phyloP scores from a whole-genome alignment of 2,888 invertebrate genomes.

The Uropetala carovei region DNA sequence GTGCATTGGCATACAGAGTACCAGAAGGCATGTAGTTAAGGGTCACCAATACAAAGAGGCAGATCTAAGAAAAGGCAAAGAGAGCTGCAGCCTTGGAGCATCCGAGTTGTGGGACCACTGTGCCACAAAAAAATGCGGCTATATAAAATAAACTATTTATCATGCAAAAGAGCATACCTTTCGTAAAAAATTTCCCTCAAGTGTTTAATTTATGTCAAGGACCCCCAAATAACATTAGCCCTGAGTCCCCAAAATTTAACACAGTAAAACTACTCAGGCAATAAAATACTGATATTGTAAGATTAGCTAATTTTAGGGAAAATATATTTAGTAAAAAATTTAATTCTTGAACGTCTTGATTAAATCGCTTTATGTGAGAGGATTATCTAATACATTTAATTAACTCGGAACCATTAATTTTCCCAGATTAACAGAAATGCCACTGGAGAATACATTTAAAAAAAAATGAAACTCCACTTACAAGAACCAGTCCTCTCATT shows the following conservation, averaged over 20 bases:
- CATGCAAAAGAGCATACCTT: neutral
- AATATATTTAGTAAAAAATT: no score
- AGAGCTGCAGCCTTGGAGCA: no score
- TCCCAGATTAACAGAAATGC: neutral
- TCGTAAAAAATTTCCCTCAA: neutral
- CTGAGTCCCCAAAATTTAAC: neutral
- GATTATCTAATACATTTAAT: no score
- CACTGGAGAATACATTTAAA: neutral
- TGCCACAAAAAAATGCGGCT: no score
- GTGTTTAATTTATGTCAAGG: neutral
- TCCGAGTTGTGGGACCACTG: no score
- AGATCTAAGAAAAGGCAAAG: no score
- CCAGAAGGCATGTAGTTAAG: no score
- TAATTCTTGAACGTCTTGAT: no score
- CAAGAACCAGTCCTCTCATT: slow-evolving; percentile 81
- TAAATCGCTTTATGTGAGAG: no score
- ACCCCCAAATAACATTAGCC: neutral
- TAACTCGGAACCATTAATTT: neutral
- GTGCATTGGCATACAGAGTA: no score
- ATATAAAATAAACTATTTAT: neutral
- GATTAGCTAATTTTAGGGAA: neutral
- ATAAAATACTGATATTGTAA: neutral
- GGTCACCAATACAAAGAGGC: no score
- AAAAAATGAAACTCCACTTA: slow-evolving; percentile 68
- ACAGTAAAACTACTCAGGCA: neutral